A percentile compares a stretch with the other conserved stretches of the same genome.
Evolutionary conservation across 2,888 invertebrate genomes (phyloP).

Genomic region (Calameuta filiformis): DNA sequence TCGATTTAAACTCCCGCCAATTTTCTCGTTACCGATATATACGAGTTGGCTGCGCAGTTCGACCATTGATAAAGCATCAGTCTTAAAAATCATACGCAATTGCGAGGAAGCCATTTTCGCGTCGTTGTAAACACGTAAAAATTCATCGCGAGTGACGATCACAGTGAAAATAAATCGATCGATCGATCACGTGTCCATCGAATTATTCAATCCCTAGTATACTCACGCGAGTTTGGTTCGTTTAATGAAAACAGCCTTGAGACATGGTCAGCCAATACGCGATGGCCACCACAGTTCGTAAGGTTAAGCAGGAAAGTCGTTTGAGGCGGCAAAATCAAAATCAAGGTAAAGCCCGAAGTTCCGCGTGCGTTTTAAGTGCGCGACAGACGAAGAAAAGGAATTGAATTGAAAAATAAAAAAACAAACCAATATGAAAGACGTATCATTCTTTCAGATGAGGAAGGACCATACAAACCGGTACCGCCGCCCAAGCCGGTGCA

Average conservation of each 20-base stretch:
- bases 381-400: no score
- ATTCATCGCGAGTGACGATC: not conserved
- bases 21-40: not conserved
- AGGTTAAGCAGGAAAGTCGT: slow-evolving; percentile 77
- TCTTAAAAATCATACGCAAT: not conserved
- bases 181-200: not conserved
- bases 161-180: not conserved
- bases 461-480: slow-evolving; percentile 72
- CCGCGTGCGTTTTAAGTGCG: not conserved
- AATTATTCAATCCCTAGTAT: not conserved
- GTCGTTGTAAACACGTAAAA: not conserved
- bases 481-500: slow-evolving; percentile 73
- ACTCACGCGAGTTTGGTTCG: not conserved
- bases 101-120: not conserved
- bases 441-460: slow-evolving; percentile 65
- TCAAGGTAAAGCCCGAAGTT: slow-evolving; percentile 43
- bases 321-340: slow-evolving; percentile 63
- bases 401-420: not conserved
- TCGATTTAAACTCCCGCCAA: not conserved
- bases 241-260: slow-evolving; percentile 25
- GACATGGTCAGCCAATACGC: slow-evolving; percentile 70
- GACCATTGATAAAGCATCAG: not conserved
- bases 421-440: not conserved
- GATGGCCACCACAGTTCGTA: slow-evolving; percentile 78
- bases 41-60: not conserved